Percentiles rank a stretch among this genome's conserved stretches.
phyloP scores from a whole-genome alignment of 2,113 vertebrate genomes.

The Sakesphorus luctuosus region DNA sequence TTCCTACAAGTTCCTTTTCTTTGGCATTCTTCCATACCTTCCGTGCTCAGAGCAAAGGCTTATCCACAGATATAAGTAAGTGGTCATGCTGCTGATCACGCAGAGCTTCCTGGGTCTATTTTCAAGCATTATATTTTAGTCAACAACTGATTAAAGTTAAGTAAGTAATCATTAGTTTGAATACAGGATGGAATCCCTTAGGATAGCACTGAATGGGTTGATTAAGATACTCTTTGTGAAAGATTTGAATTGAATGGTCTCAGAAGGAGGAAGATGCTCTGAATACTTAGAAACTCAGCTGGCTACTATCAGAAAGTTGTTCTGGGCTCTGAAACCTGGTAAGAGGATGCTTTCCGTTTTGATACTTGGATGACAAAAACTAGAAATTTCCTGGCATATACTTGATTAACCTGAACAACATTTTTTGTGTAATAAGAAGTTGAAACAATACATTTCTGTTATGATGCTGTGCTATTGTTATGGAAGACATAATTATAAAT shows the following conservation, averaged over 20 bases:
- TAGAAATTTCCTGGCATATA: not conserved
- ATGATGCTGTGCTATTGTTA: not conserved
- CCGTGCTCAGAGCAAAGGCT: not conserved
- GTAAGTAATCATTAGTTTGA: not conserved
- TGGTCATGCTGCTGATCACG: not conserved
- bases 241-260: not conserved
- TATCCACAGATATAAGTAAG: not conserved
- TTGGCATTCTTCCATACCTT: not conserved
- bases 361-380: not conserved
- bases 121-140: not conserved
- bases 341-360: not conserved
- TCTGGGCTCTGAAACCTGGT: not conserved
- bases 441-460: not conserved
- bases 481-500: not conserved
- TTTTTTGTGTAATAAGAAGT: not conserved
- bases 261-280: not conserved
- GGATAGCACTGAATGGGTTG: not conserved
- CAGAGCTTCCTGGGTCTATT: not conserved
- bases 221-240: slow-evolving; percentile 15
- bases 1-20: not conserved
- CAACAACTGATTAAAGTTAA: not conserved
- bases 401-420: not conserved
- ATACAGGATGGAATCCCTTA: not conserved
- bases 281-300: not conserved
- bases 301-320: not conserved